A percentile compares a stretch with the other conserved stretches of the same genome.
These are phyloP conservation scores for Drosophila bunnanda DNA, from an alignment of 2,888 invertebrate species.

Conservation along the genomic window DNA sequence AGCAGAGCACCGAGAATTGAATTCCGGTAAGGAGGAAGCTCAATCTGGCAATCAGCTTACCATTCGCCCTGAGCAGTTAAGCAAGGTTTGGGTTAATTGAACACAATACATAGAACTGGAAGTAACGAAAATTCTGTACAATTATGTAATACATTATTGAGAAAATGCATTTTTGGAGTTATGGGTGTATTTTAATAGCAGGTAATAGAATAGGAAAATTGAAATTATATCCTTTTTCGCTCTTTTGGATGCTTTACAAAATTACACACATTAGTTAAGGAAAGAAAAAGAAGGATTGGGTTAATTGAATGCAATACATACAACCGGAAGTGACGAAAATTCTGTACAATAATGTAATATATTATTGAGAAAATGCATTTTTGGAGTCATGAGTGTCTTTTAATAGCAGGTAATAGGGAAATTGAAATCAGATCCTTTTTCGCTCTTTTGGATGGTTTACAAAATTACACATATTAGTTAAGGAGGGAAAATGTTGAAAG, in stretches of 20 bases:
- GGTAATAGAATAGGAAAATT: not conserved
- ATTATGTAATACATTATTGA: not conserved
- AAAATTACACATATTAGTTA: too few relatives aligned
- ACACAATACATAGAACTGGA: not conserved
- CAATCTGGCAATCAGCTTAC: conserved; percentile 3
- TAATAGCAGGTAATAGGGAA: not conserved
- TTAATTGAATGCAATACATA: not conserved
- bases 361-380: not conserved
- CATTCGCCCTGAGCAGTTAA: not conserved
- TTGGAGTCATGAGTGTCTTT: not conserved
- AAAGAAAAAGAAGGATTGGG: not conserved
- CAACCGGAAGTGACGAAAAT: not conserved
- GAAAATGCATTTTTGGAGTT: not conserved
- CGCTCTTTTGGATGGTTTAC: too few relatives aligned
- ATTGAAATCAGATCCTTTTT: too few relatives aligned
- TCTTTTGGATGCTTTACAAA: too few relatives aligned
- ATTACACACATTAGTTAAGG: too few relatives aligned
- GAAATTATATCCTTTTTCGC: too few relatives aligned
- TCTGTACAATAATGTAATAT: not conserved
- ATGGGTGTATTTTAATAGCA: not conserved
- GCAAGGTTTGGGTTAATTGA: not conserved
- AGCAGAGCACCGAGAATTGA: conserved; percentile 14
- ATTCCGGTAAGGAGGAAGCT: not conserved
- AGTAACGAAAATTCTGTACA: not conserved
- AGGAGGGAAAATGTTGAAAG: too few relatives aligned